A percentile compares a stretch with the other conserved stretches of the same genome.
phyloP scores from a whole-genome alignment of 92 coral and sea anemone species.

The Zoanthus sansibaricus region DNA sequence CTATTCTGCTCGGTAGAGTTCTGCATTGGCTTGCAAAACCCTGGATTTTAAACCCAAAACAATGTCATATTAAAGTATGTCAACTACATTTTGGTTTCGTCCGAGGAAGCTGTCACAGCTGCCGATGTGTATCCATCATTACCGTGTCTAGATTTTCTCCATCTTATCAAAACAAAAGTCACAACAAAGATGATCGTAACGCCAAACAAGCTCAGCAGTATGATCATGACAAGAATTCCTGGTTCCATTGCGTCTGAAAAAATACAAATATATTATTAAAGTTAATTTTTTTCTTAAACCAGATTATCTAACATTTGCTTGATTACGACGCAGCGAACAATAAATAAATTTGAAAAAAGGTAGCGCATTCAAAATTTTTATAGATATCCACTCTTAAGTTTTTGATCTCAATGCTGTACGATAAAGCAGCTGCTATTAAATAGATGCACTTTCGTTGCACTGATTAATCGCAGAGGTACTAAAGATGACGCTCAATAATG shows the following conservation, averaged over 20 bases:
- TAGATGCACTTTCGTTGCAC: no score
- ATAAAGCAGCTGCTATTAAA: no score
- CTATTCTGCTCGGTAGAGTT: no score
- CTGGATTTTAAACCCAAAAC: no score
- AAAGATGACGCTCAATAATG: no score
- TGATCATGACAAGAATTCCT: not conserved
- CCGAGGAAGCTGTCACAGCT: not conserved
- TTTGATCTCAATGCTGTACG: no score
- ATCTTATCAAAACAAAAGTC: not conserved
- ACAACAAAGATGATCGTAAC: not conserved
- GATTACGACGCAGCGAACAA: not conserved
- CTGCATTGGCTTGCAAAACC: no score
- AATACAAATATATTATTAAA: not conserved
- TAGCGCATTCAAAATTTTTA: no score
- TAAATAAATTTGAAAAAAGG: not conserved
- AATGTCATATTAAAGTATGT: no score
- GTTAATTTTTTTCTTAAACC: not conserved
- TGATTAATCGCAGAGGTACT: no score
- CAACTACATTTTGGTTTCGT: not conserved
- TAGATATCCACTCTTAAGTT: no score
- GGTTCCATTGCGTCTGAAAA: slow-evolving; percentile 5
- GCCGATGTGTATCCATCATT: not conserved
- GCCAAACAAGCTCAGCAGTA: not conserved
- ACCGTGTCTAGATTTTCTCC: not conserved
- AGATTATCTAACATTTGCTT: not conserved